Percentiles rank a stretch among this genome's conserved stretches.
phyloP scores from a whole-genome alignment of 2,888 invertebrate genomes.

The Pecten maximus region DNA sequence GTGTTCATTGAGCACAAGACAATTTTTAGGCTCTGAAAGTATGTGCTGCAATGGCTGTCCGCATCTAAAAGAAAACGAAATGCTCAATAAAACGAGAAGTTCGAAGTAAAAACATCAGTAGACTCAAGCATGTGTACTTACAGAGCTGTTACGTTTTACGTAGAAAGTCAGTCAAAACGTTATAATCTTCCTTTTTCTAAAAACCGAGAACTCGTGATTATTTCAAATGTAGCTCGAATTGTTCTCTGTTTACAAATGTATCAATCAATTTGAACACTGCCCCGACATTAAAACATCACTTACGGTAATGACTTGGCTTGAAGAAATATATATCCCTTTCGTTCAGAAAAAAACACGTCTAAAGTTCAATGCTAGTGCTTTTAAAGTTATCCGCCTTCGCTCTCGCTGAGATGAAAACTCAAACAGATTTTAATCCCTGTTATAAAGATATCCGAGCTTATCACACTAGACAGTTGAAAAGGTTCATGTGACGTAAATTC shows the following conservation, averaged over 20 bases:
- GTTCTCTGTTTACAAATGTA: not conserved
- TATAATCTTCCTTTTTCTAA: not conserved
- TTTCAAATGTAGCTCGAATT: not conserved
- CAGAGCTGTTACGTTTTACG: too few relatives aligned
- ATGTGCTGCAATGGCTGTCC: too few relatives aligned
- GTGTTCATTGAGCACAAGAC: too few relatives aligned
- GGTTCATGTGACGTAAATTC: not conserved
- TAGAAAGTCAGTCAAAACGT: too few relatives aligned
- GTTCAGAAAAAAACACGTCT: not conserved
- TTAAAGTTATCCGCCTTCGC: not conserved
- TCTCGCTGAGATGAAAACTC: not conserved
- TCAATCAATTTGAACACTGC: not conserved
- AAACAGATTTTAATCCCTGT: not conserved
- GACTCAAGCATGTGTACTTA: too few relatives aligned
- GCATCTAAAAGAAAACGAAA: too few relatives aligned
- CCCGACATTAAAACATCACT: not conserved
- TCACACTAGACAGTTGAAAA: not conserved
- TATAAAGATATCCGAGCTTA: not conserved
- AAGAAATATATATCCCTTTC: not conserved
- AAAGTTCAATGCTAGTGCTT: not conserved
- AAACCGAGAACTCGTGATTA: not conserved
- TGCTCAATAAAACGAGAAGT: too few relatives aligned
- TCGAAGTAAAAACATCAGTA: too few relatives aligned
- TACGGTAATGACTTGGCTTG: not conserved
- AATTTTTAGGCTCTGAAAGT: too few relatives aligned